Percentiles rank a stretch among this genome's conserved stretches.
phyloP scores from a whole-genome alignment of 2,888 invertebrate genomes.

The Sphaeridia pumilis region DNA sequence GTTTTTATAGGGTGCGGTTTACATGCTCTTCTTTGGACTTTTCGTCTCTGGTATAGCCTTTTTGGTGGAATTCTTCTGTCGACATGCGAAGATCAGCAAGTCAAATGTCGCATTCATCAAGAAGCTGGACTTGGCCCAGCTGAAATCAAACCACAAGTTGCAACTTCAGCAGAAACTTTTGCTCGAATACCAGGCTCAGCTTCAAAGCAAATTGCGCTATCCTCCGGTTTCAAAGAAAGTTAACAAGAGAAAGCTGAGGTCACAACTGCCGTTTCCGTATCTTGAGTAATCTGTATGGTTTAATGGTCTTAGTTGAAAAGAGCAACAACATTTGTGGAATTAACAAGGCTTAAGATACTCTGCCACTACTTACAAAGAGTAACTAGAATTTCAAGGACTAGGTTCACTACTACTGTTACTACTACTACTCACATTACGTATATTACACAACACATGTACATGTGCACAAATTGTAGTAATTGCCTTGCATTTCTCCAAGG shows the following conservation, averaged over 20 bases:
- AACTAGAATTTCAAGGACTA: too few species aligned
- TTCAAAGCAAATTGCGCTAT: conserved; percentile 10
- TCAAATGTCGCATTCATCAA: neutral
- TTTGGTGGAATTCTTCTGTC: conserved; percentile 18
- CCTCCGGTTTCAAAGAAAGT: conserved; percentile 1
- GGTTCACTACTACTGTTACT: too few species aligned
- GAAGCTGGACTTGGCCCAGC: neutral
- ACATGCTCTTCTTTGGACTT: conserved; percentile 30
- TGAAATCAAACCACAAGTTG: neutral
- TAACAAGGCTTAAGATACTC: too few species aligned
- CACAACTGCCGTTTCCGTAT: conserved; percentile 20
- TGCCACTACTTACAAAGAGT: too few species aligned
- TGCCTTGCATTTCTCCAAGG: too few species aligned
- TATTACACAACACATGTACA: too few species aligned
- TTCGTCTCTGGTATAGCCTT: conserved; percentile 25
- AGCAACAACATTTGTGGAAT: too few species aligned
- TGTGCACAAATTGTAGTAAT: too few species aligned
- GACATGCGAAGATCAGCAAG: neutral
- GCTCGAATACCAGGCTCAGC: conserved; percentile 11
- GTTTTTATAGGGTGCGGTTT: conserved; percentile 28
- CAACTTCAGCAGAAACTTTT: conserved; percentile 3
- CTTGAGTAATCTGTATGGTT: conserved; percentile 16
- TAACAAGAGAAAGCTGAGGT: conserved; percentile 1
- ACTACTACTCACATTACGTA: too few species aligned
- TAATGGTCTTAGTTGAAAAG: too few species aligned